phyloP scores from a whole-genome alignment of 2,888 invertebrate genomes.

The Drosophila rubida region DNA sequence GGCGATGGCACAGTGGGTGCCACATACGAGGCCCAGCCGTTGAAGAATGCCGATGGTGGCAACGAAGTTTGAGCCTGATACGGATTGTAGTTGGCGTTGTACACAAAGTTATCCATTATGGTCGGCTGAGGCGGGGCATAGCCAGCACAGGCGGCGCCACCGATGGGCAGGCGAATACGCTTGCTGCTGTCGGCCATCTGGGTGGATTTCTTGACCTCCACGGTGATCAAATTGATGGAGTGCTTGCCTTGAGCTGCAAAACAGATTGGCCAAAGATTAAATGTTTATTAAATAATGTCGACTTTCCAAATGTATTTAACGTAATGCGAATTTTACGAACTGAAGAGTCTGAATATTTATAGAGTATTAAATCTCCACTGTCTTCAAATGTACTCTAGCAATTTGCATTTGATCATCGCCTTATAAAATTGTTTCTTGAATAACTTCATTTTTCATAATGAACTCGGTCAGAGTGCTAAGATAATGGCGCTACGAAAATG shows the following conservation, averaged over 20 bases:
- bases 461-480: too few species aligned
- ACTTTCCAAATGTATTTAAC: too few species aligned
- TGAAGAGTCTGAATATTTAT: too few species aligned
- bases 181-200: constrained; percentile 75
- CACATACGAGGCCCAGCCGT: constrained; percentile 77
- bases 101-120: constrained; percentile 52
- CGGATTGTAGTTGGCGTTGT: constrained; percentile 65
- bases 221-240: constrained; percentile 71
- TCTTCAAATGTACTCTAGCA: too few species aligned
- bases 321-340: too few species aligned
- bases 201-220: constrained; percentile 82
- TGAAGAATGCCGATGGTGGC: constrained; percentile 72
- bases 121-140: constrained; percentile 72
- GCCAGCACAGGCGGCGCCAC: constrained; percentile 72
- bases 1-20: constrained; percentile 43
- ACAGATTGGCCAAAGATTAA: neutral
- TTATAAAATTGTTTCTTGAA: too few species aligned
- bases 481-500: too few species aligned
- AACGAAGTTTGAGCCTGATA: constrained; percentile 55
- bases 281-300: too few species aligned
- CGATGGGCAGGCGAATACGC: constrained; percentile 83
- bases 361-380: too few species aligned
- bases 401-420: too few species aligned
- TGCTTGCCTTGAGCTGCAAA: constrained; percentile 75
- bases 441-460: too few species aligned